Evolutionary conservation across 1,140 invertebrate species (phyloP).

Genomic region (Helicoverpa zea): DNA sequence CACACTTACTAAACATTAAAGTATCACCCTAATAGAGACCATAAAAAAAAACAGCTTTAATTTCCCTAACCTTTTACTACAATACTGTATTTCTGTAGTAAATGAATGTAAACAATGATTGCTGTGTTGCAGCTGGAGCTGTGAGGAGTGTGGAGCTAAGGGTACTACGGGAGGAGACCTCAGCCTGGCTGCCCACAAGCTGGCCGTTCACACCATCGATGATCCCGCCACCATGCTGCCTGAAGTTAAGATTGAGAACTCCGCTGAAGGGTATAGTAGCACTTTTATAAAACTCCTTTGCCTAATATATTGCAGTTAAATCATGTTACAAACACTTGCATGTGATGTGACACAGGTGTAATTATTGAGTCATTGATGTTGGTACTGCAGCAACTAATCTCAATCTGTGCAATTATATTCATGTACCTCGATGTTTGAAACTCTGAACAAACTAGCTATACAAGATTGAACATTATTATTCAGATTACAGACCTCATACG

Average conservation of each 20-base stretch:
- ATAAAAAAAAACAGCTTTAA: neutral
- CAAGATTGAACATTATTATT: neutral
- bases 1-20: too few species aligned
- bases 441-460: too few species aligned
- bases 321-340: neutral
- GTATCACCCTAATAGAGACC: too few species aligned
- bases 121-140: slow-evolving; percentile 66
- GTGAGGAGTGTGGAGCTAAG: slow-evolving; percentile 65
- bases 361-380: too few species aligned
- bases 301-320: neutral
- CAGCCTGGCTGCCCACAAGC: slow-evolving; percentile 65
- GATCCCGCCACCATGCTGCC: slow-evolving; percentile 50
- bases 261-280: slow-evolving; percentile 68
- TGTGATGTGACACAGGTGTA: too few species aligned
- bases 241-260: slow-evolving; percentile 74
- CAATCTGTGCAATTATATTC: neutral
- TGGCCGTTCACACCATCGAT: slow-evolving; percentile 59
- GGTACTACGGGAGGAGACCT: slow-evolving; percentile 59
- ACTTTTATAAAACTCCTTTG: neutral
- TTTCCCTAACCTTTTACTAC: neutral
- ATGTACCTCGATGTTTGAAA: neutral
- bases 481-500: slow-evolving; percentile 57
- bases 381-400: neutral
- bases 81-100: neutral
- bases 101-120: neutral